These are phyloP conservation scores for Stictocephala bisonia DNA, from an alignment of 2,888 invertebrate species.

Conservation along the genomic window DNA sequence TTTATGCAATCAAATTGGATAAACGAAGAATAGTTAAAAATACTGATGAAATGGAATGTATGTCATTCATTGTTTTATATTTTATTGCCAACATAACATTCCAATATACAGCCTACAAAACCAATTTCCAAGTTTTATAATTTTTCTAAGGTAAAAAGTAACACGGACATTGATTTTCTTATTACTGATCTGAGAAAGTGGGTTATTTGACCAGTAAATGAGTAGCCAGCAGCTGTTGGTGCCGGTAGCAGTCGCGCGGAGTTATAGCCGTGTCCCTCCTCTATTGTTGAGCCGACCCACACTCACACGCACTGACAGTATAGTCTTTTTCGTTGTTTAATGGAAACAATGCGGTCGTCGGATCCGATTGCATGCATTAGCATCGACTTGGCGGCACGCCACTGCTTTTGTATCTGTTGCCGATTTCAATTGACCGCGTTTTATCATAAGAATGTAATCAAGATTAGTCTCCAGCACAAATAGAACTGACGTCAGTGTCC, in stretches of 20 bases:
- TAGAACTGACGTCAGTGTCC: constrained; percentile 21
- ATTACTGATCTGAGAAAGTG: too few species aligned
- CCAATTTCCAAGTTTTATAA: too few species aligned
- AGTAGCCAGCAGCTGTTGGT: too few species aligned
- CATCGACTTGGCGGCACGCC: constrained; percentile 6
- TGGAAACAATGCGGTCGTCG: constrained; percentile 26
- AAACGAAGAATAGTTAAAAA: too few species aligned
- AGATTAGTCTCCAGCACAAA: constrained; percentile 27
- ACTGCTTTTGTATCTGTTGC: constrained; percentile 29
- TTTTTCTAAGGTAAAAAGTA: too few species aligned
- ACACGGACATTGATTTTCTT: too few species aligned
- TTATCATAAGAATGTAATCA: constrained; percentile 43
- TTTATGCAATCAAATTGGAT: too few species aligned
- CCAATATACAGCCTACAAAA: too few species aligned
- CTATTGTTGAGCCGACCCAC: neutral
- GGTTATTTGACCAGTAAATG: too few species aligned
- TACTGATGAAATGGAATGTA: too few species aligned
- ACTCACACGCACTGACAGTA: neutral
- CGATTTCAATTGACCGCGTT: constrained; percentile 38
- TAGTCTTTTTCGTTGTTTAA: constrained; percentile 21
- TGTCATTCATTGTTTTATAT: too few species aligned
- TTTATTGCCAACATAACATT: too few species aligned
- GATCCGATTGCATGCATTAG: constrained; percentile 8
- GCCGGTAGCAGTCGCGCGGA: neutral
- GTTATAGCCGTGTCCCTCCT: neutral